phyloP scores from a whole-genome alignment of 92 coral and sea anemone species.

The Plumapathes pennacea region DNA sequence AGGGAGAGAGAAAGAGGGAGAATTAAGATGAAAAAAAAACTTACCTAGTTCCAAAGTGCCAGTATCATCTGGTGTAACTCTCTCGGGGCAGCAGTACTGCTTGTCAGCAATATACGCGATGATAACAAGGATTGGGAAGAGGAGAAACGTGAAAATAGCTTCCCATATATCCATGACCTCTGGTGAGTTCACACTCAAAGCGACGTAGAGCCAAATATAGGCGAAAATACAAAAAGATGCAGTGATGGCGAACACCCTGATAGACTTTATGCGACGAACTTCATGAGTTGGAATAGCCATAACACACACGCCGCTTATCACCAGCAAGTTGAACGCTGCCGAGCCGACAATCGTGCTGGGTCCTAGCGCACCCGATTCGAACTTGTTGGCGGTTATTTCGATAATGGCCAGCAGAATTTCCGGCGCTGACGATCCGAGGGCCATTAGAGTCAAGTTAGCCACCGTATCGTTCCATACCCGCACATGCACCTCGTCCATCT shows the following conservation, averaged over 20 bases:
- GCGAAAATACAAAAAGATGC: constrained; percentile 76
- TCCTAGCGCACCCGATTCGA: constrained; percentile 86
- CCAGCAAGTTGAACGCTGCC: constrained; percentile 92
- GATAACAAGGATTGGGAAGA: constrained; percentile 89
- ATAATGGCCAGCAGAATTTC: constrained; percentile 92
- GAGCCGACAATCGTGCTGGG: constrained; percentile 99
- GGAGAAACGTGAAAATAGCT: constrained; percentile 83
- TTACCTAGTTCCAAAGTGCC: constrained; percentile 93
- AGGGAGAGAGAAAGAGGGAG: too few species aligned
- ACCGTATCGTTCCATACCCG: constrained; percentile 99
- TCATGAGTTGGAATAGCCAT: constrained; percentile 84
- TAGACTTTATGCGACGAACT: constrained; percentile 75
- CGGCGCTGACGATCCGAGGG: constrained; percentile 97
- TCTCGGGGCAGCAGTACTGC: constrained; percentile 85
- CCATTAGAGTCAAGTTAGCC: constrained; percentile 95
- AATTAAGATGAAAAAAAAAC: too few species aligned
- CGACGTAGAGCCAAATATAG: constrained; percentile 80
- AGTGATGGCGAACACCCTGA: constrained; percentile 92
- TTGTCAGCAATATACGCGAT: constrained; percentile 94
- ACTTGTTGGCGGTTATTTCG: constrained; percentile 77
- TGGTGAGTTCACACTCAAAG: constrained; percentile 43
- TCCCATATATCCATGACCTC: constrained; percentile 93
- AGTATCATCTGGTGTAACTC: constrained; percentile 64
- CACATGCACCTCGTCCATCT: constrained; percentile 77
- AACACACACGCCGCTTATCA: constrained; percentile 89